These are phyloP conservation scores for Siphlonurus alternatus DNA, from an alignment of 2,888 invertebrate genomes.

Conservation along the genomic window DNA sequence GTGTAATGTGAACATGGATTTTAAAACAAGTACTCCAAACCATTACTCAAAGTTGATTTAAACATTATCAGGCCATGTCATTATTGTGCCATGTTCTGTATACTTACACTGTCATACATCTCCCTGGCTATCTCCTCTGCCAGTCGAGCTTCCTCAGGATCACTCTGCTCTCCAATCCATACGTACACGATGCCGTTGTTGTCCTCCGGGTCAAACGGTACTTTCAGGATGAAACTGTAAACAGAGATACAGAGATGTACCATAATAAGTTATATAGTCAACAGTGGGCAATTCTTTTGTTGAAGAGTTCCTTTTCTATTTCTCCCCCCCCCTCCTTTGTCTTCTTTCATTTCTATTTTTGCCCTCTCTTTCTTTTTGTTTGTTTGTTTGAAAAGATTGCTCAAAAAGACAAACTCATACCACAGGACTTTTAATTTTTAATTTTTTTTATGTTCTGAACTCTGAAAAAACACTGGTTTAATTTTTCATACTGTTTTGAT, in stretches of 20 bases:
- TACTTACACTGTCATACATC: conserved; percentile 70
- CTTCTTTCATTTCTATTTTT: background rate
- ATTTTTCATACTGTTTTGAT: no score
- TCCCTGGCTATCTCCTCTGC: conserved; percentile 85
- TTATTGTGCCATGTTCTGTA: background rate
- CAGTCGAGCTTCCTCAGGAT: conserved; percentile 69
- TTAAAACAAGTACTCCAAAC: background rate
- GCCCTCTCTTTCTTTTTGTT: no score
- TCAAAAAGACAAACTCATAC: no score
- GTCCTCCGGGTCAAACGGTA: conserved; percentile 77
- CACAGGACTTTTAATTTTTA: no score
- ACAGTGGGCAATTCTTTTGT: background rate
- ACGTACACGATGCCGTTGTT: conserved; percentile 81
- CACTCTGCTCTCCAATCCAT: conserved; percentile 80
- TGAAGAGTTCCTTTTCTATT: background rate
- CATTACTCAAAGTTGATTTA: background rate
- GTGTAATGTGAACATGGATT: no score
- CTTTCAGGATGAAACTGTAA: conserved; percentile 75
- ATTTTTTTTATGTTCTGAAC: no score
- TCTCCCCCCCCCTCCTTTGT: background rate
- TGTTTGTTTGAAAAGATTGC: no score
- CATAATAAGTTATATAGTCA: background rate
- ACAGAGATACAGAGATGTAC: conserved; percentile 6
- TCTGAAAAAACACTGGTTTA: no score
- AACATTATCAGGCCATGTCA: no score